Conservation (phyloP, 2,113 vertebrate genomes). For the Argyrosomus japonicus region DNA sequence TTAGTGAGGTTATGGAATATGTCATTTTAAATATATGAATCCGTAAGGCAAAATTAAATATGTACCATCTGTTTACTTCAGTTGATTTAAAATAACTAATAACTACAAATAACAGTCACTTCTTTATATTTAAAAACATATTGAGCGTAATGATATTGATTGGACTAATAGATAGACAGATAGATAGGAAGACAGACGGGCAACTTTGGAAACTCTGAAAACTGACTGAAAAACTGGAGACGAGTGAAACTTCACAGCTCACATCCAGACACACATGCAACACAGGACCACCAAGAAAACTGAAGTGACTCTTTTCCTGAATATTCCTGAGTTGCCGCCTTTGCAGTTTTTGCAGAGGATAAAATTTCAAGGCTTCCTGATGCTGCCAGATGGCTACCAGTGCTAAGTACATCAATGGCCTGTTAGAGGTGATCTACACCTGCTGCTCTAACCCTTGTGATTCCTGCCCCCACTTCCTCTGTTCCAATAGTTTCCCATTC, state of each 20-base stretch:
- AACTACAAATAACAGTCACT: neutral
- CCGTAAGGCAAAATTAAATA: neutral
- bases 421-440: neutral
- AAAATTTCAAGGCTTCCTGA: neutral
- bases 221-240: neutral
- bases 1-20: too few relatives aligned
- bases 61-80: too few relatives aligned
- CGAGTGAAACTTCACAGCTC: neutral
- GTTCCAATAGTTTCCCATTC: too few relatives aligned
- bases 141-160: neutral
- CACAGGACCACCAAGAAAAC: neutral
- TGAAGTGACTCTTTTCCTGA: too few relatives aligned
- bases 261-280: neutral
- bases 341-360: neutral
- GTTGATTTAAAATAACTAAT: too few relatives aligned
- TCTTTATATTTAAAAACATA: neutral
- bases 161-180: too few relatives aligned
- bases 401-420: neutral
- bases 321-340: neutral
- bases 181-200: neutral
- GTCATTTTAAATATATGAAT: neutral
- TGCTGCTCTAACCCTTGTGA: neutral
- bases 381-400: neutral
- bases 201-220: too few relatives aligned
- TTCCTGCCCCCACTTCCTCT: too few relatives aligned